Evolutionary conservation across 2,888 invertebrate genomes (phyloP).

Genomic region (Monopis laevigella): DNA sequence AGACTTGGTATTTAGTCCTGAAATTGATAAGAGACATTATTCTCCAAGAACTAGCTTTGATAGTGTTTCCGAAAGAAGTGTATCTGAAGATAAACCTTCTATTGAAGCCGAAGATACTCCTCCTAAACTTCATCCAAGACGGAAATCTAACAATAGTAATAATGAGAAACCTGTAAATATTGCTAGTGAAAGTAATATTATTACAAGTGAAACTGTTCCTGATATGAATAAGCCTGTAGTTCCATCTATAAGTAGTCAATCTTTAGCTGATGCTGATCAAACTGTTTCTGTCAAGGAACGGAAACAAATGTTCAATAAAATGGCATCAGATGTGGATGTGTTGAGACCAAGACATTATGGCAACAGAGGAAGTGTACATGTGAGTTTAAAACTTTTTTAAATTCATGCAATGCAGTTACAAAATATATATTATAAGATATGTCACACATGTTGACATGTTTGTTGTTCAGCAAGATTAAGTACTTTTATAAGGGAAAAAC

Average conservation of each 20-base stretch:
- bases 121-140: constrained; percentile 42
- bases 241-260: neutral
- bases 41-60: neutral
- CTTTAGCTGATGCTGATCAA: constrained; percentile 42
- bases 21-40: neutral
- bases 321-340: constrained; percentile 84
- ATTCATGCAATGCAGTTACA: too few species aligned
- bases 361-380: constrained; percentile 71
- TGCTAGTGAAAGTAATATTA: neutral
- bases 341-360: constrained; percentile 59
- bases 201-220: neutral
- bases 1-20: constrained; percentile 30
- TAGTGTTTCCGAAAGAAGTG: neutral
- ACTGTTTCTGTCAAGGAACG: constrained; percentile 91
- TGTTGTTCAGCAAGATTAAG: too few species aligned
- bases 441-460: too few species aligned
- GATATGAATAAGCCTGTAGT: neutral
- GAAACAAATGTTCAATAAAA: constrained; percentile 90
- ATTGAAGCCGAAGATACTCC: neutral
- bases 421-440: too few species aligned
- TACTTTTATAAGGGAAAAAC: too few species aligned
- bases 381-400: too few species aligned
- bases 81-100: neutral
- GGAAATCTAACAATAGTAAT: constrained; percentile 26
- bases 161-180: neutral